Conservation (phyloP, 1,140 invertebrate genomes). For the Heliothis subflexa region DNA sequence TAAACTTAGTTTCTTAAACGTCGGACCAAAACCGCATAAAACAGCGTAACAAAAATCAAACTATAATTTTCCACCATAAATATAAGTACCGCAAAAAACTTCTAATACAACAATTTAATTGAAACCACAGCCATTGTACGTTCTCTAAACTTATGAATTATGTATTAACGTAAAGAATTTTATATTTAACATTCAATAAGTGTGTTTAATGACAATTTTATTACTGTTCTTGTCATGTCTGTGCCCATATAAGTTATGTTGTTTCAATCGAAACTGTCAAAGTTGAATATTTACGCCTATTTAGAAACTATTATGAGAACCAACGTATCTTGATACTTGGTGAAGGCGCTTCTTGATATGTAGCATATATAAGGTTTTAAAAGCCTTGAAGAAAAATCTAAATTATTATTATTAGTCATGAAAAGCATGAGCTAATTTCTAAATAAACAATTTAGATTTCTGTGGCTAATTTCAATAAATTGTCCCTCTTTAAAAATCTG, state of each 20-base stretch:
- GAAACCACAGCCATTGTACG: neutral
- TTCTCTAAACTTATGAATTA: slow-evolving; percentile 37
- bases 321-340: neutral
- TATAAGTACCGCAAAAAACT: neutral
- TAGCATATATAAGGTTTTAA: no score
- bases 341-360: neutral
- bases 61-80: neutral
- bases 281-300: slow-evolving; percentile 14
- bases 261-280: slow-evolving; percentile 25
- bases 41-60: neutral
- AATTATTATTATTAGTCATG: no score
- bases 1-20: no score
- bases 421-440: no score
- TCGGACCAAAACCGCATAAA: no score
- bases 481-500: no score
- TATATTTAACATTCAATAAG: slow-evolving; percentile 39
- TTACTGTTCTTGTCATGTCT: slow-evolving; percentile 30
- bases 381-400: no score
- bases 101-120: slow-evolving; percentile 1
- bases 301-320: neutral
- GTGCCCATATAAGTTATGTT: slow-evolving; percentile 28
- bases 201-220: slow-evolving; percentile 39
- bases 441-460: no score
- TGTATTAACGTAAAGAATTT: slow-evolving; percentile 19
- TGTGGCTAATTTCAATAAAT: no score